A percentile compares a stretch with the other conserved stretches of the same genome.
Evolutionary conservation across 2,888 invertebrate genomes (phyloP).

Genomic region (Protula sp.): DNA sequence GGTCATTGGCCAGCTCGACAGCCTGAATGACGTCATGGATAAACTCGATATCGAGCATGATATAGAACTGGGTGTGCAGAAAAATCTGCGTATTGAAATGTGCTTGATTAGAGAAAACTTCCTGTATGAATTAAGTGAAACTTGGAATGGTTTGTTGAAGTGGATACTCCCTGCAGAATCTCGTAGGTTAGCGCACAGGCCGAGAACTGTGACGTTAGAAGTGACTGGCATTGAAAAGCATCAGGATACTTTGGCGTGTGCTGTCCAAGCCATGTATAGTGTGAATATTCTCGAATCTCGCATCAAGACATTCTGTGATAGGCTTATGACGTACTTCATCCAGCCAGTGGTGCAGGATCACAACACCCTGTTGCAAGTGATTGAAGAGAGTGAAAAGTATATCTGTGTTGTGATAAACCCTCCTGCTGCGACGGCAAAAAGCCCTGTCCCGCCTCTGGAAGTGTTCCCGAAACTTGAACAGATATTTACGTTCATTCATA

Average conservation of each 20-base stretch:
- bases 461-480: slow-evolving; percentile 23
- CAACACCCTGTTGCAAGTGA: slow-evolving; percentile 15
- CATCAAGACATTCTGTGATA: slow-evolving; percentile 18
- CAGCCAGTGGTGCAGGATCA: slow-evolving; percentile 14
- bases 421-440: background rate
- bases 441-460: slow-evolving; percentile 14
- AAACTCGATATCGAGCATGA: slow-evolving; percentile 12
- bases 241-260: slow-evolving; percentile 4
- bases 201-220: slow-evolving; percentile 14
- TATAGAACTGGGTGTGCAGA: slow-evolving; percentile 14
- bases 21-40: slow-evolving; percentile 8
- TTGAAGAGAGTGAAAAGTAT: slow-evolving; percentile 13
- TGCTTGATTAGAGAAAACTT: slow-evolving; percentile 25
- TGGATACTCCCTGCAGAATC: slow-evolving; percentile 21
- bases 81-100: slow-evolving; percentile 24
- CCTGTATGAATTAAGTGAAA: slow-evolving; percentile 20
- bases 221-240: slow-evolving; percentile 6
- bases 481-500: slow-evolving; percentile 18
- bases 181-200: slow-evolving; percentile 5
- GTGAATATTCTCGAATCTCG: slow-evolving; percentile 19
- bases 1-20: slow-evolving; percentile 14
- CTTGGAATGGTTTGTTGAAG: slow-evolving; percentile 19
- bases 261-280: slow-evolving; percentile 17
- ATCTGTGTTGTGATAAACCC: background rate
- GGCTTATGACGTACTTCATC: slow-evolving; percentile 18